Evolutionary conservation across 2,113 vertebrate genomes (phyloP).

Genomic region (Okapia johnstoni): DNA sequence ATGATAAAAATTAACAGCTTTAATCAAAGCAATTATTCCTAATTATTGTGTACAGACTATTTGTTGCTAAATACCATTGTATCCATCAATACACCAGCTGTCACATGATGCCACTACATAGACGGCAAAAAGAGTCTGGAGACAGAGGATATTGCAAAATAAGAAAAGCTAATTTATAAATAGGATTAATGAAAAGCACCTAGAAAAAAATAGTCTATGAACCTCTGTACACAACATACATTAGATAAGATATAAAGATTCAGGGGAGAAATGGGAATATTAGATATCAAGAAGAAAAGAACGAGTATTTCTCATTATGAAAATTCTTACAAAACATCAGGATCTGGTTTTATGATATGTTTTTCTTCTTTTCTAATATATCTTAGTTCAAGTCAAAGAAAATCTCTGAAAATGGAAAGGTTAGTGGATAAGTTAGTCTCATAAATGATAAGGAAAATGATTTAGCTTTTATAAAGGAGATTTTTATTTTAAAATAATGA

Average conservation of each 20-base stretch:
- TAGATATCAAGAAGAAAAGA: constrained; percentile 8
- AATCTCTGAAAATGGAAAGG: background rate
- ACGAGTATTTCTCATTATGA: constrained; percentile 4
- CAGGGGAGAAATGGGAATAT: background rate
- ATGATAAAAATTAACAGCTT: background rate
- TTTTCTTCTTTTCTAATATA: constrained; percentile 33
- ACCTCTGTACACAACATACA: background rate
- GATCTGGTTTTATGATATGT: background rate
- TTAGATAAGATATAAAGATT: background rate
- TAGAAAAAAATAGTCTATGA: background rate
- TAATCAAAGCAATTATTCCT: background rate
- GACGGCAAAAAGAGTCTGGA: background rate
- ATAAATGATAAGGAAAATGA: background rate
- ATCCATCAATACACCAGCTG: background rate
- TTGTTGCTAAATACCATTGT: background rate
- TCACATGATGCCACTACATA: background rate
- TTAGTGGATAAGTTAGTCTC: background rate
- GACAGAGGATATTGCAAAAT: background rate
- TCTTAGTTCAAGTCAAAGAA: background rate
- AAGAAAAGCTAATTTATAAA: constrained; percentile 33
- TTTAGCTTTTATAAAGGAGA: background rate
- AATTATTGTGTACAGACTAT: background rate
- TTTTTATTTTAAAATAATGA: background rate
- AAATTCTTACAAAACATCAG: constrained; percentile 8
- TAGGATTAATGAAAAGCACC: background rate